A percentile compares a stretch with the other conserved stretches of the same genome.
phyloP scores from a whole-genome alignment of 2,797 vertebrate genomes.

The Rhinophrynus dorsalis region DNA sequence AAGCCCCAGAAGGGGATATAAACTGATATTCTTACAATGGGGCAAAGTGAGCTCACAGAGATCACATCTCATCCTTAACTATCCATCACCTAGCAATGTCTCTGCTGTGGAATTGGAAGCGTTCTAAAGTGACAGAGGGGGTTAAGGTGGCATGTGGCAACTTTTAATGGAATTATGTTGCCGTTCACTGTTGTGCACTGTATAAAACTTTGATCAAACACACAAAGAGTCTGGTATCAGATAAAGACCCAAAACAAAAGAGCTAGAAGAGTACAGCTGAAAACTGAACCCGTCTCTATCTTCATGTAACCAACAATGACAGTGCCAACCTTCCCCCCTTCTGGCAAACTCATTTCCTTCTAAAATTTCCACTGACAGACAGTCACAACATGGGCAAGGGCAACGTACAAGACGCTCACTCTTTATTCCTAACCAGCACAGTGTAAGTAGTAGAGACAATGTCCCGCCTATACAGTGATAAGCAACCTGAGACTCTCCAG shows the following conservation, averaged over 20 bases:
- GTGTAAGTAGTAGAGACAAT: no score
- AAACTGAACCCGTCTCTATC: conserved; percentile 1
- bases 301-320: not conserved
- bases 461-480: no score
- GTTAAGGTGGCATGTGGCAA: not conserved
- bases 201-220: conserved; percentile 14
- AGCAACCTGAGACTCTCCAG: no score
- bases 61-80: conserved; percentile 4
- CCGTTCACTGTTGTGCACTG: not conserved
- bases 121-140: not conserved
- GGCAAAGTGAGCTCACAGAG: not conserved
- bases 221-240: conserved; percentile 19
- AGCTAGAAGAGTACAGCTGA: not conserved
- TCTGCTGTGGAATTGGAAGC: not conserved
- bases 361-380: conserved; percentile 30
- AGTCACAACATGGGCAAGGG: not conserved
- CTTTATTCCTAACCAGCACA: no score
- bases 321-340: not conserved
- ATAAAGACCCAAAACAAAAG: conserved; percentile 25
- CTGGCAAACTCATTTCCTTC: not conserved
- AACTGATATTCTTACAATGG: not conserved
- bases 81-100: not conserved
- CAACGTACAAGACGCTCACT: not conserved
- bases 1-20: not conserved
- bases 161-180: conserved; percentile 6